phyloP scores from a whole-genome alignment of 2,113 vertebrate species.

The Phaethon lepturus region DNA sequence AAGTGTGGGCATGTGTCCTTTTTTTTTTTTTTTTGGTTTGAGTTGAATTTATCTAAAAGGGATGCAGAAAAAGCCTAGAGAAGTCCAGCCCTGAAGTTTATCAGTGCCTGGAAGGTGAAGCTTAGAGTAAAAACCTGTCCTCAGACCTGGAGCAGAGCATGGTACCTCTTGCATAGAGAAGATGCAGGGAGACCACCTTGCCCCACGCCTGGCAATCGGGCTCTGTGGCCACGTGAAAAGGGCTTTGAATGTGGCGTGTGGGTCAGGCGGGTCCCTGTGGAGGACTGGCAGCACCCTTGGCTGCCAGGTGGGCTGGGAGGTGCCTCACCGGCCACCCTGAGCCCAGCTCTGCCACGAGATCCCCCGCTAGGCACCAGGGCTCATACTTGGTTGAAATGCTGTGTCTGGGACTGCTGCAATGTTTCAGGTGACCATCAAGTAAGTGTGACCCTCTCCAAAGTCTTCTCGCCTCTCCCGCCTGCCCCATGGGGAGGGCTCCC shows the following conservation, averaged over 20 bases:
- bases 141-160: neutral
- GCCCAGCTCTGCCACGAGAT: neutral
- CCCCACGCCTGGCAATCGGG: neutral
- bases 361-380: neutral
- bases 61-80: neutral
- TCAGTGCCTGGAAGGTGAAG: neutral
- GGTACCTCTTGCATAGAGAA: neutral
- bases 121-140: neutral
- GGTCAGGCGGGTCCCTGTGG: neutral
- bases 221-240: neutral
- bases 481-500: no score
- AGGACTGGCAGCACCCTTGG: neutral
- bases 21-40: no score
- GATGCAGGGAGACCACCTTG: neutral
- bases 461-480: neutral
- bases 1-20: fast-evolving
- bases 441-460: neutral
- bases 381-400: neutral
- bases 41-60: neutral
- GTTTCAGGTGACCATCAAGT: neutral
- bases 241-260: neutral
- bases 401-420: neutral
- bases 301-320: neutral
- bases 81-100: neutral
- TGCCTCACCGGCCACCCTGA: neutral